These are phyloP conservation scores for Pygoscelis adeliae DNA, from an alignment of 2,113 vertebrate genomes.

Conservation along the genomic window DNA sequence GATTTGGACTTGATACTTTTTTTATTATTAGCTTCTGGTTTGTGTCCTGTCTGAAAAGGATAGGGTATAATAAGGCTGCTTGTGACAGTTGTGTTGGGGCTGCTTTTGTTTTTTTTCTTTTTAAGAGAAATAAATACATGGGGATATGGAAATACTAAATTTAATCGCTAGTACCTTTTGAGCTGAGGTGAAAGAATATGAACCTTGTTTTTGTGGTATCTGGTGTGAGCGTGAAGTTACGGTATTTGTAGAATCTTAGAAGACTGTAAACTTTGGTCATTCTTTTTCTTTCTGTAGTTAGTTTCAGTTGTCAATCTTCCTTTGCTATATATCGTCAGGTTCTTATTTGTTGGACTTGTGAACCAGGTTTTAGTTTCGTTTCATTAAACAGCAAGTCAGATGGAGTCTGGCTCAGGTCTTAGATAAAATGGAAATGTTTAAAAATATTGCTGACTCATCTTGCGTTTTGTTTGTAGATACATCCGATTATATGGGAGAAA, in stretches of 20 bases:
- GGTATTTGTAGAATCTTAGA: neutral
- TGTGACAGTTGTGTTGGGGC: neutral
- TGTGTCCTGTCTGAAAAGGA: neutral
- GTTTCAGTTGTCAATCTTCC: neutral
- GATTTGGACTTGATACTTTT: neutral
- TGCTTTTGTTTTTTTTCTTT: neutral
- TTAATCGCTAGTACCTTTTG: neutral
- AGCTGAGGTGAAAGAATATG: neutral
- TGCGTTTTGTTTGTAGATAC: constrained; percentile 79
- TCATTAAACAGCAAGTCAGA: neutral
- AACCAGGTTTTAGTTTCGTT: neutral
- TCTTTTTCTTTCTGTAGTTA: neutral
- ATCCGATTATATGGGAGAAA: constrained; percentile 96
- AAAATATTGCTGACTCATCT: neutral
- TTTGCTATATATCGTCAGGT: neutral
- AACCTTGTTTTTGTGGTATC: neutral
- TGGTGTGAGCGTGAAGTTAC: neutral
- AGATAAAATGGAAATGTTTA: neutral
- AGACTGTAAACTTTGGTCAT: neutral
- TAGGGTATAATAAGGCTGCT: neutral
- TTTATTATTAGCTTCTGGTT: neutral
- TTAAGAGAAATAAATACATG: neutral
- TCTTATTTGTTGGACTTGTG: neutral
- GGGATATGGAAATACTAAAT: neutral
- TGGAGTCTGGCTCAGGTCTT: neutral